phyloP scores from a whole-genome alignment of 2,888 invertebrate species.

The Watsonalla binaria region DNA sequence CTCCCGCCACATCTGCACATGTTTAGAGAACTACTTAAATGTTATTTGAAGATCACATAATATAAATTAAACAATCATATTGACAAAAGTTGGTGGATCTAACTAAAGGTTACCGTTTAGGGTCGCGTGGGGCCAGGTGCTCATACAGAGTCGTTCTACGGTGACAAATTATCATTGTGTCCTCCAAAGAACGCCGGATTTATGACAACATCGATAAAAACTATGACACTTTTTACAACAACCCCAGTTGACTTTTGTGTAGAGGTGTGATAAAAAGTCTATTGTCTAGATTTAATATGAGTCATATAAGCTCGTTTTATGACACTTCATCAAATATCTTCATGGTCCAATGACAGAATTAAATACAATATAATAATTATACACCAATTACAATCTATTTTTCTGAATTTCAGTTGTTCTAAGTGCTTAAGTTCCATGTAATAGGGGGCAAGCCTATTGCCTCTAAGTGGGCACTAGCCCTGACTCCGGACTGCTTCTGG shows the following conservation, averaged over 20 bases:
- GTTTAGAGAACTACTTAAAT: conserved; percentile 74
- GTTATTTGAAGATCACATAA: conserved; percentile 73
- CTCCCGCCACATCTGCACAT: conserved; percentile 62
- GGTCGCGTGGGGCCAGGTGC: conserved; percentile 73
- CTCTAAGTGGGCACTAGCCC: no score
- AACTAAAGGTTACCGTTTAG: conserved; percentile 37
- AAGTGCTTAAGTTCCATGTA: no score
- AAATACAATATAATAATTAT: no score
- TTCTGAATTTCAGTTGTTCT: no score
- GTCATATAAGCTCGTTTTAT: background rate
- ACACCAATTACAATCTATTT: no score
- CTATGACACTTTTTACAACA: conserved; percentile 46
- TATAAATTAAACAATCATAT: conserved; percentile 74
- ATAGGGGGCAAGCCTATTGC: no score
- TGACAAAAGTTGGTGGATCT: conserved; percentile 68
- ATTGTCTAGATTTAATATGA: conserved; percentile 13
- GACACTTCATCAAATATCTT: background rate
- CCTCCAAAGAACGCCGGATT: conserved; percentile 47
- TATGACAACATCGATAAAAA: conserved; percentile 52
- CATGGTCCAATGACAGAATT: no score
- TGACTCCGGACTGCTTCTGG: no score
- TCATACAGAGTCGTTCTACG: conserved; percentile 43
- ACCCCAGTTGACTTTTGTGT: conserved; percentile 41
- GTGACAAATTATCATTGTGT: conserved; percentile 75
- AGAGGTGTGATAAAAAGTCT: conserved; percentile 25